Evolutionary conservation across 2,113 vertebrate species (phyloP).

Genomic region (Pollimyrus isidori): DNA sequence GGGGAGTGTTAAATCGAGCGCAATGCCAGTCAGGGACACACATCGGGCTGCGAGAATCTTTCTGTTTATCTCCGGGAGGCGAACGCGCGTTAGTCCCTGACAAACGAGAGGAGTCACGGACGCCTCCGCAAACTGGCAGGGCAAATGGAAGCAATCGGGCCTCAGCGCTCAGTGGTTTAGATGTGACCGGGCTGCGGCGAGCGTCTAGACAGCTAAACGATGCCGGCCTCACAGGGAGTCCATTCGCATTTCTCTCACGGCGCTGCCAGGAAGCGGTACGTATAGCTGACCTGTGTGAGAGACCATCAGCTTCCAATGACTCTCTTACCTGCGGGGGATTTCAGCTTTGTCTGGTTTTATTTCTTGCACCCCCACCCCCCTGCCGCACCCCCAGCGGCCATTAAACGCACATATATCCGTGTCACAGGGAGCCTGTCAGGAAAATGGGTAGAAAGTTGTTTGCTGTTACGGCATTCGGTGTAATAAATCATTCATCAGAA

Average conservation of each 20-base stretch:
- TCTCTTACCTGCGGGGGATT: slow-evolving; percentile 32
- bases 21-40: slow-evolving; percentile 4
- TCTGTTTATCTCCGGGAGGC: slow-evolving; percentile 29
- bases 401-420: slow-evolving; percentile 5
- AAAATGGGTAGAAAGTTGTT: slow-evolving; percentile 8
- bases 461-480: background rate
- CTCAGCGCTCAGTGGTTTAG: slow-evolving; percentile 63
- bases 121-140: slow-evolving; percentile 58
- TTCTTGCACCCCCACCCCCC: background rate
- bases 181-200: slow-evolving; percentile 59
- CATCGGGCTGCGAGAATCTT: background rate
- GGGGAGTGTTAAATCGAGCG: background rate
- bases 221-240: slow-evolving; percentile 46
- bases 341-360: slow-evolving; percentile 29
- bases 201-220: slow-evolving; percentile 44
- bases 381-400: background rate
- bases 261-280: slow-evolving; percentile 39
- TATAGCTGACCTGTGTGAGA: slow-evolving; percentile 53
- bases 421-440: background rate
- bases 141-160: slow-evolving; percentile 77
- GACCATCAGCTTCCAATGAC: slow-evolving; percentile 33
- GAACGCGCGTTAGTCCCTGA: slow-evolving; percentile 13
- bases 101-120: slow-evolving; percentile 67
- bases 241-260: slow-evolving; percentile 53
- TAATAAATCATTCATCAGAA: slow-evolving; percentile 23